Base-by-base conservation (phyloP, 2,888 invertebrate species). In the Auanema freiburgensis region DNA sequence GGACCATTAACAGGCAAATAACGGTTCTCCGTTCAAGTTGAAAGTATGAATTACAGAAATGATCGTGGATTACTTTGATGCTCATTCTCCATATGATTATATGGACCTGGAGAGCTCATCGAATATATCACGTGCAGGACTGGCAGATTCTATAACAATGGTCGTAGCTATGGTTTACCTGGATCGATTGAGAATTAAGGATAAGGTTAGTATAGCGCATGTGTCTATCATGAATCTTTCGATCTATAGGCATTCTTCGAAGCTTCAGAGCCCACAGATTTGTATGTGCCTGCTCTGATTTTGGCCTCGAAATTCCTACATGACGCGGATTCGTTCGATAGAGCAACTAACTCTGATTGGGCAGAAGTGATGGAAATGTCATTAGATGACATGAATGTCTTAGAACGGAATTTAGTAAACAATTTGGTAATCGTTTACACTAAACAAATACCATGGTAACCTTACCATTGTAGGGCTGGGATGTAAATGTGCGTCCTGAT, bases 261-360 rank as follows among this genome's bases (percentile, higher is more conserved):
- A 76, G 87, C 88, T 79, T 89, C 92, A 56, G 89, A 91, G 40
- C 93, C 96, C 14, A 57, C 92, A 40, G 93, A 96, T 84, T 88
- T 97, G 65, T 96, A 96, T 86, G 89, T 97, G 63, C 91, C 96
- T 69, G 93, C 96, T 64, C 87, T 96, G 89, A 95, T 93, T 91
- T 90, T 96, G 79, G 94, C 96, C 59, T 93, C 92, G 80, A 97
- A 97, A 87, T 95, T 92, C 85, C 87, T 93, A 76, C 91, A 94
- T 85, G 93, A 94, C 81, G 91, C 92, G 80, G 93, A 93, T 46
- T 92, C 92, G 83, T 91, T 91, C 70, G 93, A 93, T 44, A 54
- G 74, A 5, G 72, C 72, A n/a, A 62, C 74, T 83, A 90, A 93
- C 83, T 90, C 90, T 62, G 93, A 94, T 86, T 97, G 96, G 95